Conservation (phyloP, 1,140 invertebrate genomes). For the Lepidurus apus region DNA sequence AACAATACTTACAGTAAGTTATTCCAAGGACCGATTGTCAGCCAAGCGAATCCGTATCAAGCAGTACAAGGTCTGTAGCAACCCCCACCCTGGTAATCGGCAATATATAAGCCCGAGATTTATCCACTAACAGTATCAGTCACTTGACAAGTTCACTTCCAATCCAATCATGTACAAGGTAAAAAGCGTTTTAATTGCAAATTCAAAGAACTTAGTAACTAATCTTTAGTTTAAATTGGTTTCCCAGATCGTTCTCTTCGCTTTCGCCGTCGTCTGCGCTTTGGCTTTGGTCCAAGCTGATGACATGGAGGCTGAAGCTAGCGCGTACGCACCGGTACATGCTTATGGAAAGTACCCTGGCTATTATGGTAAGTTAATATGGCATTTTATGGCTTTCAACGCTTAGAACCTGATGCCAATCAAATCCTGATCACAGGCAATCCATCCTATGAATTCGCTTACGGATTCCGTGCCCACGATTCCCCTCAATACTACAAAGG, state of each 20-base stretch:
- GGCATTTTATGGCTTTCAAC: neutral
- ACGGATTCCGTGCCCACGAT: neutral
- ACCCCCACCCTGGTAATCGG: neutral
- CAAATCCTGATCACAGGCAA: neutral
- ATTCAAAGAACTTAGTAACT: neutral
- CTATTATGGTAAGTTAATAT: neutral
- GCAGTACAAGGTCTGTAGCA: conserved; percentile 8
- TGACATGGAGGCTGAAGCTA: neutral
- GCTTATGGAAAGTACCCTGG: neutral
- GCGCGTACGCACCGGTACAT: neutral
- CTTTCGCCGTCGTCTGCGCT: conserved; percentile 2
- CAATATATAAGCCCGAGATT: neutral
- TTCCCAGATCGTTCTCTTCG: neutral
- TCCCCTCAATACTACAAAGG: neutral
- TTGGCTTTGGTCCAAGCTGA: neutral
- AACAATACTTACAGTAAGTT: neutral
- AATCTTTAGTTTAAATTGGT: neutral
- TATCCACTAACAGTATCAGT: neutral
- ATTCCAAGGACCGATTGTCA: neutral
- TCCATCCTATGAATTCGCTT: neutral
- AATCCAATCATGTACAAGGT: conserved; percentile 22
- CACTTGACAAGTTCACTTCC: neutral
- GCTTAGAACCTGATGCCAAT: neutral
- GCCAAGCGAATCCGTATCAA: conserved; percentile 15
- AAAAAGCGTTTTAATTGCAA: neutral